Base-by-base conservation (phyloP, 2,888 invertebrate genomes). In the Lapara coniferarum region DNA sequence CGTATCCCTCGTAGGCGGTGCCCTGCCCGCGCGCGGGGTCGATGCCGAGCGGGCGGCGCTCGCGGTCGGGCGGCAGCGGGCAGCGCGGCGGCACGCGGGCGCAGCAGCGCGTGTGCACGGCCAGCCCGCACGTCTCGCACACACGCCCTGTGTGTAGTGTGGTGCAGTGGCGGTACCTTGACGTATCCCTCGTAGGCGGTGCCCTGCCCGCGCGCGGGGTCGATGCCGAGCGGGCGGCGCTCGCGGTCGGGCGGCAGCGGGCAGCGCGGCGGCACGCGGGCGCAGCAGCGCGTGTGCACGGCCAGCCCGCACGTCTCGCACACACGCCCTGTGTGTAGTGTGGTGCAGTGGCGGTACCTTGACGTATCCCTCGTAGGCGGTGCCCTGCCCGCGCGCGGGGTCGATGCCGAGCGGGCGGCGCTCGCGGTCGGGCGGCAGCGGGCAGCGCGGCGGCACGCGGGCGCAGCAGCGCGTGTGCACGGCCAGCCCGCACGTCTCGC, bases 391-490 rank as follows among this genome's bases (percentile, higher is more conserved):
- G 80, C 98, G 95, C 10, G 98, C 98, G 14, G 98, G 98, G 94
- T 98, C 98, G 76, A 98, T 98, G 69, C 98, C 98, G 73, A 98
- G 95, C 68, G 98, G 98, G 75, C 99, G 95, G 85, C 98, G 84
- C 96, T 96, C 96, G 89, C 97, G 97, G 92, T 98, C 98, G 70
- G 96, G 96, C 71, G 98, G 98, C 77, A 98, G 97, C 68, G 99
- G 99, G 87, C 99, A 99, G 81, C 97, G 96, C 25, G 97, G 95
- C 52, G 98, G 98, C 66, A 98, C 98, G 89, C 98, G 98, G 75
- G 98, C 97, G 89, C 98, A 98, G 90, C 99, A 99, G 67, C 97
- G 96, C 78, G 98, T 97, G 93, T 99, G 99, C 85, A 99, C 99
- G 0, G 98, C 97, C 87, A 98, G 97, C 6, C 98, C 98, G 90